Evolutionary conservation across 2,888 invertebrate species (phyloP), one percentile per base, ranked within the genome.

Genomic region (Carabus problematicus): DNA sequence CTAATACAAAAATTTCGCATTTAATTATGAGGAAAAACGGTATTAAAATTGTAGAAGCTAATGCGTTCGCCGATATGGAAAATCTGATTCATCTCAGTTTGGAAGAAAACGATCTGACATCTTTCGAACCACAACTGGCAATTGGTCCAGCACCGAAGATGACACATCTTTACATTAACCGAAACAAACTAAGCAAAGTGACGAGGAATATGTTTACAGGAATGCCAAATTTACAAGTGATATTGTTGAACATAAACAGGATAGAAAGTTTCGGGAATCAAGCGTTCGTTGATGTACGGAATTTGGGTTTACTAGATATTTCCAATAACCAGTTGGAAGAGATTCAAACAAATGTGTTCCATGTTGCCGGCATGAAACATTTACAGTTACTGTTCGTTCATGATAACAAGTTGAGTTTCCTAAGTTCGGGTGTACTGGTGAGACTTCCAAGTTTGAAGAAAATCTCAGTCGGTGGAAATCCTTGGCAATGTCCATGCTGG

Each of bases 401-500:
- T 8, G 61, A 69, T 62, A 69, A 69, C 54, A 9, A 45, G 14
- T 8, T 69, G 45, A 62, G 40, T 40, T 69, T 62, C 40, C 41
- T 69, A 16, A 55, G 55, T 4, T 47, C 54, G 11, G 62, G 62
- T 39, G 55, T 62, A 14, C 56, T 61, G 19, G 60, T 45, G 18
- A 55, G 62, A 6, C 43, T 69, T 6, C 69, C 69, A 9, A 69
- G 47, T 11, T 56, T 69, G 45, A 39, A 39, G 19, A 45, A 69
- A 69, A 69, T 69, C 8, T 45, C 69, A n/a, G 62, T 69, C 40
- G 69, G 61, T 1, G 69, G 69, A n/a, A 69, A 69, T 12, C 69
- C 69, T n/a, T 69, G 69, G 69, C 69, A 69, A 18, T 69, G 69
- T 40, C 69, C 69, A 0, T 69, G 69, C 39, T 69, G 69, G 69